Conservation (phyloP, 2,888 invertebrate species). For the Cistogaster globosa region DNA sequence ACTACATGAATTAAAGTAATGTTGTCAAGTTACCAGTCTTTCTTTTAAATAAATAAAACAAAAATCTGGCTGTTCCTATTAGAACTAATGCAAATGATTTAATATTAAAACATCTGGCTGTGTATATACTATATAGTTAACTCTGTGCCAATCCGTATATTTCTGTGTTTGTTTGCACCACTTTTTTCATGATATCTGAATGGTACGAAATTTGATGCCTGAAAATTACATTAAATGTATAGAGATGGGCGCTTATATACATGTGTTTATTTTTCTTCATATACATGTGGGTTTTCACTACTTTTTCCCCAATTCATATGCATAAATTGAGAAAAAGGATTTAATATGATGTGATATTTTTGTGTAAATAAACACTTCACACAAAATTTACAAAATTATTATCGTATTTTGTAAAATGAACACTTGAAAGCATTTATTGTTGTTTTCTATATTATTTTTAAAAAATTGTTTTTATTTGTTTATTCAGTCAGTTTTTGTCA, state of each 20-base stretch:
- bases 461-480: constrained; percentile 27
- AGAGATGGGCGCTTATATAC: no score
- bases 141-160: no score
- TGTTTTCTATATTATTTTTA: not conserved
- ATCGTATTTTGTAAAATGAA: constrained; percentile 38
- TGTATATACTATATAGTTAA: no score
- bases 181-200: no score
- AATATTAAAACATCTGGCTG: constrained; percentile 33
- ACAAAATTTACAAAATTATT: constrained; percentile 9
- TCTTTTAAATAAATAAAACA: not conserved
- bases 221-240: no score
- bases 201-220: no score
- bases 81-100: not conserved
- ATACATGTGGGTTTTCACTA: constrained; percentile 7
- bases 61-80: not conserved
- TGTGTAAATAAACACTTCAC: not conserved
- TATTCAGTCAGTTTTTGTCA: constrained; percentile 36
- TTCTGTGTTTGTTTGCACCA: no score
- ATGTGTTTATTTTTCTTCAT: not conserved
- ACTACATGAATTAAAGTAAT: constrained; percentile 6
- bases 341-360: constrained; percentile 33
- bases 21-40: constrained; percentile 65
- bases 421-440: constrained; percentile 39
- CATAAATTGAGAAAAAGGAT: constrained; percentile 50
- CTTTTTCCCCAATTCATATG: constrained; percentile 24